These are phyloP conservation scores for Clusia tigrina DNA, from an alignment of 2,888 invertebrate species.

Conservation along the genomic window DNA sequence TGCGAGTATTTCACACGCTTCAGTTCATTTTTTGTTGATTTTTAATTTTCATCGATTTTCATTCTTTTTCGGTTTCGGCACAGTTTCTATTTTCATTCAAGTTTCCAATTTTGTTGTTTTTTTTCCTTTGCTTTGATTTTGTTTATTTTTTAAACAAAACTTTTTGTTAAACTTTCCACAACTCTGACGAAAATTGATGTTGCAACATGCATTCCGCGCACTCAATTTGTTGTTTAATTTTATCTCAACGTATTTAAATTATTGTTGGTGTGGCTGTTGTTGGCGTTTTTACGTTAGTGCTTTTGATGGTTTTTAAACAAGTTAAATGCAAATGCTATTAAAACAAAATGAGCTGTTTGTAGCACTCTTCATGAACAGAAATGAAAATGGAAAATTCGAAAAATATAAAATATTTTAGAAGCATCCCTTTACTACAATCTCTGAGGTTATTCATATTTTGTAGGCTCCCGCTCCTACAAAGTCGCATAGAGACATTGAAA, in stretches of 20 bases:
- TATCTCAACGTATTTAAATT: background rate
- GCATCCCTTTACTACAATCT: background rate
- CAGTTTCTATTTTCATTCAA: too few relatives aligned
- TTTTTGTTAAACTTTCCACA: constrained; percentile 8
- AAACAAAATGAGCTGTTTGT: background rate
- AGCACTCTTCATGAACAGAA: background rate
- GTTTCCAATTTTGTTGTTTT: background rate
- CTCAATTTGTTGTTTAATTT: constrained; percentile 8
- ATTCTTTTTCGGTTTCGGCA: too few relatives aligned
- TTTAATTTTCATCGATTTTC: too few relatives aligned
- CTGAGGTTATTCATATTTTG: background rate
- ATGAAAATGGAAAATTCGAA: background rate
- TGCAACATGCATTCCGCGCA: constrained; percentile 13
- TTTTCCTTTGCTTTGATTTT: background rate
- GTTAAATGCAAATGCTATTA: constrained; percentile 6
- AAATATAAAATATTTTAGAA: background rate
- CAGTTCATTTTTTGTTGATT: too few relatives aligned
- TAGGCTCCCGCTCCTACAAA: too few relatives aligned
- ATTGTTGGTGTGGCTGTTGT: background rate
- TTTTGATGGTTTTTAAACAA: constrained; percentile 20
- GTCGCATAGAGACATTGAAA: background rate
- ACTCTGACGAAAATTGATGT: constrained; percentile 15
- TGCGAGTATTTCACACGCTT: too few relatives aligned
- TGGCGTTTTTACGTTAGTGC: constrained; percentile 5
- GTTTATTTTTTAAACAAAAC: too few relatives aligned